phyloP scores from a whole-genome alignment of 2,797 vertebrate genomes.

The Numenius phaeopus region DNA sequence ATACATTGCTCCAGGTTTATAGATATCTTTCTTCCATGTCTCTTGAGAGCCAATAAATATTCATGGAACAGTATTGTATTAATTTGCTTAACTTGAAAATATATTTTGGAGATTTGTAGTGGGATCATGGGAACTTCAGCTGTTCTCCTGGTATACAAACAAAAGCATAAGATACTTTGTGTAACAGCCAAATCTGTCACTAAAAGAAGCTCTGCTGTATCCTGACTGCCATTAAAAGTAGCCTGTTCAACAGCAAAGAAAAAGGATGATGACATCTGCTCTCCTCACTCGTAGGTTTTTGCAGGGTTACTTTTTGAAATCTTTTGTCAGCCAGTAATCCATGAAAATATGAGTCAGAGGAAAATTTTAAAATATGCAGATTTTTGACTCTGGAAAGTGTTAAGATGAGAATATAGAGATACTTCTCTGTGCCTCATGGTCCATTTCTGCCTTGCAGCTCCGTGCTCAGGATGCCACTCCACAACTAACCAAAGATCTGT shows the following conservation, averaged over 20 bases:
- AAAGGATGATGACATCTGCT: not conserved
- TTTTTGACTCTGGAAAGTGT: not conserved
- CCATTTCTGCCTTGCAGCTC: not conserved
- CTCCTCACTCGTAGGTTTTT: not conserved
- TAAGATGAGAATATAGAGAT: not conserved
- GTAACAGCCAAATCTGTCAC: not conserved
- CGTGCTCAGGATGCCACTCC: not conserved
- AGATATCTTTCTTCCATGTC: not conserved
- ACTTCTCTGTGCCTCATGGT: accelerated
- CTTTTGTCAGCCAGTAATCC: not conserved
- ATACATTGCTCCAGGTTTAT: not conserved
- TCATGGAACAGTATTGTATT: not conserved
- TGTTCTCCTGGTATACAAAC: not conserved
- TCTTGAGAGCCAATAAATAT: not conserved
- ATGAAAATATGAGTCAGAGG: not conserved
- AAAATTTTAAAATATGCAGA: not conserved
- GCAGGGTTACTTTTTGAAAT: not conserved
- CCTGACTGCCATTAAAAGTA: not conserved
- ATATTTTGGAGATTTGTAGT: not conserved
- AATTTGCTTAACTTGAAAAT: not conserved
- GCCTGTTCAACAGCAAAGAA: not conserved
- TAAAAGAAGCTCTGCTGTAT: not conserved
- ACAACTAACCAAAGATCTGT: not conserved
- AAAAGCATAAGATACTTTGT: not conserved
- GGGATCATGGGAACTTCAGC: not conserved